A percentile compares a stretch with the other conserved stretches of the same genome.
These are phyloP conservation scores for Pelodiscus sinensis DNA, from an alignment of 2,113 vertebrate species.

Conservation along the genomic window DNA sequence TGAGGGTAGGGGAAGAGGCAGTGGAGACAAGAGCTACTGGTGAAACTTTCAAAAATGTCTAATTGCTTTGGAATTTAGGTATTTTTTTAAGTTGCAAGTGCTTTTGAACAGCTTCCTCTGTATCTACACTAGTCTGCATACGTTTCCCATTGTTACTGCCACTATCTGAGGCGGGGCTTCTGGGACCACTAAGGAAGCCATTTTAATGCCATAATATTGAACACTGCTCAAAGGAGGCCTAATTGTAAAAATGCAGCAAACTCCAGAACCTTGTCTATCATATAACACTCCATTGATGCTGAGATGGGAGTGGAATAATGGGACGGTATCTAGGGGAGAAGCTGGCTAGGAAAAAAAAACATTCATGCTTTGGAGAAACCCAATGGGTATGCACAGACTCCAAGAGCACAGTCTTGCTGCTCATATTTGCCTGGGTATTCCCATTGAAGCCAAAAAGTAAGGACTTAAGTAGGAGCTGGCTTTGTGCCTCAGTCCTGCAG, in stretches of 20 bases:
- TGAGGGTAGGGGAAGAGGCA: neutral
- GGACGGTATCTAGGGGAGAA: neutral
- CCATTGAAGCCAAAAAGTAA: neutral
- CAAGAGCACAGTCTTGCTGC: neutral
- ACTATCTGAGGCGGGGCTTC: neutral
- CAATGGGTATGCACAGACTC: neutral
- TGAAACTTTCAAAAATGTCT: neutral
- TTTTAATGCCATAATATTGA: neutral
- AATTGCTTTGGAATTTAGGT: neutral
- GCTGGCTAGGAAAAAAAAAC: neutral
- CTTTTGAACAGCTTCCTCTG: neutral
- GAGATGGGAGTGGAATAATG: rapidly evolving
- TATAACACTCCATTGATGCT: neutral
- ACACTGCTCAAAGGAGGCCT: neutral
- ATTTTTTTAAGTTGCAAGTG: neutral
- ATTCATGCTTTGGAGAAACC: neutral
- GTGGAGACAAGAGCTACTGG: neutral
- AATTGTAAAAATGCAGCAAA: neutral
- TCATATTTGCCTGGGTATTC: neutral
- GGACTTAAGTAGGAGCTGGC: neutral
- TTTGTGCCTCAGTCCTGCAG: rapidly evolving
- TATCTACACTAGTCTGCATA: neutral
- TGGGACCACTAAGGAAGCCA: neutral
- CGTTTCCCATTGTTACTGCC: neutral
- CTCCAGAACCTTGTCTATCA: neutral